Evolutionary conservation across 2,888 invertebrate genomes (phyloP), one percentile per base, ranked within the genome.

Genomic region (Erebia palarica): DNA sequence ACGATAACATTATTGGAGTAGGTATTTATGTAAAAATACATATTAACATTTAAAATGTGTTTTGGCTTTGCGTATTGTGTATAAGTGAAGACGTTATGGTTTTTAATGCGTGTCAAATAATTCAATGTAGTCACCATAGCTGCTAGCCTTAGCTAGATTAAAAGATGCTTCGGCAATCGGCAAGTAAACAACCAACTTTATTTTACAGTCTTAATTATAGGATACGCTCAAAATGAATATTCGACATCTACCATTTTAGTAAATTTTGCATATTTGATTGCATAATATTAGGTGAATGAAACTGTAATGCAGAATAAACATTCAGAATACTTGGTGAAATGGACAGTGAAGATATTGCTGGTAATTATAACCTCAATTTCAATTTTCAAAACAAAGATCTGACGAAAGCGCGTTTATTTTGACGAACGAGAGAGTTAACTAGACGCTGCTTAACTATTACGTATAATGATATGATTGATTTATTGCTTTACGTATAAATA

Each of bases 391-490:
- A 63, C 65, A 36, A 59, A 36, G 61, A 66, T 65, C 65, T 58
- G 57, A 57, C 65, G 72, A 72, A 72, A 72, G 69, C 66, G 66
- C 57, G 61, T 65, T 70, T 65, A 67, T 68, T 63, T 64, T 10
- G 63, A 72, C n/a, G 72, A 73, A 53, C 59, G 67, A 67, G 67
- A 70, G 65, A 73, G 67, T 70, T 61, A 59, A 63, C 58, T 65
- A 49, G 67, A 70, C 57, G 69, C 14, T 68, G 58, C 16, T 14
- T 3, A 1, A 63, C 64, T 53, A 16, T 69, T 58, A 69, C 42
- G 27, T 69, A 63, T 59, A 63, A 64, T 57, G 61, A 36, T 36
- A 7, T 16, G 58, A 69, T 36, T 71, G 36, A 63, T 58, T 67
- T 57, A 71, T 63, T 67, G 18, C 16, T n/a, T 71, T 57, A 57